Conservation (phyloP, 2,888 invertebrate genomes). For the Aproaerema taeniolella region DNA sequence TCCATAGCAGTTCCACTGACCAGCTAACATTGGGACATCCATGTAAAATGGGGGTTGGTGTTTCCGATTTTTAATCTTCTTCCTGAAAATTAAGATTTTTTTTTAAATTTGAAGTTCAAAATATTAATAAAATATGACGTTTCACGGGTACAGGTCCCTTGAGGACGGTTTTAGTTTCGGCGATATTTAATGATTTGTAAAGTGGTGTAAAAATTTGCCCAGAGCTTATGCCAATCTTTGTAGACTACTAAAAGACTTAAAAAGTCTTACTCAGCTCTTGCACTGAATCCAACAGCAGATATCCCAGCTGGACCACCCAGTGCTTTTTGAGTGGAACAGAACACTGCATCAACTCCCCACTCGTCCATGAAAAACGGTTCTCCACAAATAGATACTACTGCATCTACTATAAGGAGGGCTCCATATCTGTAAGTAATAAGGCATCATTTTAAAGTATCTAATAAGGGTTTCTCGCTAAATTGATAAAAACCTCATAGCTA, state of each 20-base stretch:
- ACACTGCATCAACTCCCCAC: conserved; percentile 81
- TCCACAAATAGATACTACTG: conserved; percentile 81
- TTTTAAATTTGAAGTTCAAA: too few relatives aligned
- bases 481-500: too few relatives aligned
- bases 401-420: conserved; percentile 79
- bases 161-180: too few relatives aligned
- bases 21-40: conserved; percentile 53
- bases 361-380: conserved; percentile 80
- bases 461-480: too few relatives aligned
- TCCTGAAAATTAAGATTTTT: conserved; percentile 35
- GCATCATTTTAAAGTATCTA: too few relatives aligned
- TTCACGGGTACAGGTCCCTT: too few relatives aligned
- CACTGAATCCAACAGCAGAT: conserved; percentile 81
- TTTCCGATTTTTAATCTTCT: conserved; percentile 50
- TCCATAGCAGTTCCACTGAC: conserved; percentile 66
- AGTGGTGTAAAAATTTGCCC: too few relatives aligned
- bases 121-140: too few relatives aligned
- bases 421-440: conserved; percentile 59
- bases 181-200: too few relatives aligned
- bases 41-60: conserved; percentile 62
- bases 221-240: too few relatives aligned
- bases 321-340: conserved; percentile 82
- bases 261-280: conserved; percentile 80
- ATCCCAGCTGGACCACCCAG: conserved; percentile 82
- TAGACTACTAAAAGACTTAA: too few relatives aligned